These are phyloP conservation scores for Melanocharis versteri DNA, from an alignment of 2,113 vertebrate genomes.

Conservation along the genomic window DNA sequence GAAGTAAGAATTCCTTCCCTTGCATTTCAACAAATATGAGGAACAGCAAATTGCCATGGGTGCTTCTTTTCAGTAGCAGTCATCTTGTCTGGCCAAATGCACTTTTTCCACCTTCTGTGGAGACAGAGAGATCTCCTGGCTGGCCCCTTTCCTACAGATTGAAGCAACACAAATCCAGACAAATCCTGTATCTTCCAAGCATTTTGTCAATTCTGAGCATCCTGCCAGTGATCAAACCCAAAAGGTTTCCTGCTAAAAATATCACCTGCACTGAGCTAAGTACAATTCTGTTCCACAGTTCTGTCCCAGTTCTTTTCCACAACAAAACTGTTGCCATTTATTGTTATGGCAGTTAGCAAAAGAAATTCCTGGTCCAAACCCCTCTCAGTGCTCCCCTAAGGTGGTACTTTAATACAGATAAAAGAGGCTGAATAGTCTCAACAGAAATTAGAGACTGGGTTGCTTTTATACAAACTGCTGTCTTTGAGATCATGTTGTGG, in stretches of 20 bases:
- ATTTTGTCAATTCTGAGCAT: not conserved
- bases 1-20: not conserved
- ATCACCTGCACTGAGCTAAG: not conserved
- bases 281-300: not conserved
- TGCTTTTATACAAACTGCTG: not conserved
- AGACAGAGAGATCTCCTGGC: not conserved
- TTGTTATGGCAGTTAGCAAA: not conserved
- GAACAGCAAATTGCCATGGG: not conserved
- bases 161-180: not conserved
- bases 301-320: not conserved
- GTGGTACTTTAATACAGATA: not conserved
- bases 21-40: not conserved
- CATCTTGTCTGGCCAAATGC: not conserved
- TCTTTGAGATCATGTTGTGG: not conserved
- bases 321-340: not conserved
- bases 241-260: not conserved
- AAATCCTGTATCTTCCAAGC: not conserved
- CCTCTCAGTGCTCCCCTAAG: accelerated
- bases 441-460: not conserved
- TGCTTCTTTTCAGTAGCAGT: not conserved
- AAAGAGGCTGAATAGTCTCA: not conserved
- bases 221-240: not conserved
- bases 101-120: not conserved
- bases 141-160: not conserved
- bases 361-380: not conserved